A percentile compares a stretch with the other conserved stretches of the same genome.
phyloP scores from a whole-genome alignment of 2,888 invertebrate genomes.

The Thyatira batis region DNA sequence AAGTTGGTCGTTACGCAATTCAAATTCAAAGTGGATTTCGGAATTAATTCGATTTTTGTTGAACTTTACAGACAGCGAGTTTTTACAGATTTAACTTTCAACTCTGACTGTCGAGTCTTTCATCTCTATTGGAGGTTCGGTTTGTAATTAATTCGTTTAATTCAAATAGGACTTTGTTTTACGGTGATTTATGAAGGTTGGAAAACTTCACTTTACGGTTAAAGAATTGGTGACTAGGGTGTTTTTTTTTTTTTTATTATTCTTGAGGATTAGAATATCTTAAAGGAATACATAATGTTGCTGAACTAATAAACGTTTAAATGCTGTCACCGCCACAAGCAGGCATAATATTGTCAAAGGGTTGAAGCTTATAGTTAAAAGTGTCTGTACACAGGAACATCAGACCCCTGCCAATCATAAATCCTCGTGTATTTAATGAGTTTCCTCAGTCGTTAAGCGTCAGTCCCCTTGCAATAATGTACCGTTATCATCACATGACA shows the following conservation, averaged over 20 bases:
- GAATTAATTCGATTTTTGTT: slow-evolving; percentile 70
- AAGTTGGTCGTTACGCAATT: slow-evolving; percentile 63
- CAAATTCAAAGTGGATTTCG: slow-evolving; percentile 66
- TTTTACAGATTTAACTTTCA: slow-evolving; percentile 54
- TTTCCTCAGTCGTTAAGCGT: slow-evolving; percentile 71
- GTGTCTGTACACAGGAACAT: slow-evolving; percentile 26
- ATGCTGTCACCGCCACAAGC: background rate
- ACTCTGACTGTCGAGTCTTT: slow-evolving; percentile 37
- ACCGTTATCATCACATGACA: slow-evolving; percentile 69
- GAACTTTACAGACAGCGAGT: slow-evolving; percentile 58
- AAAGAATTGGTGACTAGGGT: background rate
- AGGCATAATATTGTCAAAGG: background rate
- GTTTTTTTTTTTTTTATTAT: background rate
- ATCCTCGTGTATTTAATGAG: slow-evolving; percentile 76
- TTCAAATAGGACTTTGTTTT: slow-evolving; percentile 13
- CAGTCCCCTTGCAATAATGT: slow-evolving; percentile 66
- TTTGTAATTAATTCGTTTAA: slow-evolving; percentile 32
- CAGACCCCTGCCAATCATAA: slow-evolving; percentile 61
- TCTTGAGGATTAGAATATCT: too few species aligned
- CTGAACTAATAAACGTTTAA: background rate
- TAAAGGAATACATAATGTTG: too few species aligned
- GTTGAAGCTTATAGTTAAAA: background rate
- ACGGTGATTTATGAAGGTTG: background rate
- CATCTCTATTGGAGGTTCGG: slow-evolving; percentile 40
- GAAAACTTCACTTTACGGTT: background rate